Evolutionary conservation across 2,888 invertebrate species (phyloP).

Genomic region (Pilophorus perplexus): DNA sequence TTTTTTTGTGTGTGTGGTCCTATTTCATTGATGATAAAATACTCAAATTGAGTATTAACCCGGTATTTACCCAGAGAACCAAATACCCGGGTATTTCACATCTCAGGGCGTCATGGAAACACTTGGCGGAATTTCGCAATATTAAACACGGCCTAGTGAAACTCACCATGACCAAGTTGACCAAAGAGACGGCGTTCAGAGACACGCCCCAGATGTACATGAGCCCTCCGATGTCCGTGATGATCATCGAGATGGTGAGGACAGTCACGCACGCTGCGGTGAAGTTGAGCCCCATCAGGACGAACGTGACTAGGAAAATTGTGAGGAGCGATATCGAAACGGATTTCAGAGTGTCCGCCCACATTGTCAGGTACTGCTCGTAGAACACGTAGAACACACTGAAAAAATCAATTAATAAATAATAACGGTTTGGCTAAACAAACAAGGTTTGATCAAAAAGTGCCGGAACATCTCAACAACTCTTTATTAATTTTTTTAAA

Average conservation of each 20-base stretch:
- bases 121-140: not conserved
- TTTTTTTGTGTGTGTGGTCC: too few species aligned
- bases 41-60: too few species aligned
- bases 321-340: slow-evolving; percentile 84
- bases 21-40: too few species aligned
- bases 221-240: slow-evolving; percentile 85
- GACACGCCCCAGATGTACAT: slow-evolving; percentile 98
- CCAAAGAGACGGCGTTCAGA: slow-evolving; percentile 93
- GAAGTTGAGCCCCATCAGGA: slow-evolving; percentile 87
- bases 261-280: slow-evolving; percentile 76
- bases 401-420: slow-evolving; percentile 38
- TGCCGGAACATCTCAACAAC: too few species aligned
- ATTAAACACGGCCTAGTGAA: not conserved
- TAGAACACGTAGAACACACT: slow-evolving; percentile 97
- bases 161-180: slow-evolving; percentile 88
- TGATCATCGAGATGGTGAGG: slow-evolving; percentile 89
- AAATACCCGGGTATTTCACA: too few species aligned
- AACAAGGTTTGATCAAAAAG: too few species aligned
- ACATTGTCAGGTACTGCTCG: slow-evolving; percentile 96
- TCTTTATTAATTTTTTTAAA: too few species aligned
- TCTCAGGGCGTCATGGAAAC: not conserved
- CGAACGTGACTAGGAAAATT: slow-evolving; percentile 91
- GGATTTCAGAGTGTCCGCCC: slow-evolving; percentile 83
- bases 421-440: not conserved
- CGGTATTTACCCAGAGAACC: too few species aligned